Evolutionary conservation across 2,797 vertebrate species (phyloP).

Genomic region (Enteromius anoplus): DNA sequence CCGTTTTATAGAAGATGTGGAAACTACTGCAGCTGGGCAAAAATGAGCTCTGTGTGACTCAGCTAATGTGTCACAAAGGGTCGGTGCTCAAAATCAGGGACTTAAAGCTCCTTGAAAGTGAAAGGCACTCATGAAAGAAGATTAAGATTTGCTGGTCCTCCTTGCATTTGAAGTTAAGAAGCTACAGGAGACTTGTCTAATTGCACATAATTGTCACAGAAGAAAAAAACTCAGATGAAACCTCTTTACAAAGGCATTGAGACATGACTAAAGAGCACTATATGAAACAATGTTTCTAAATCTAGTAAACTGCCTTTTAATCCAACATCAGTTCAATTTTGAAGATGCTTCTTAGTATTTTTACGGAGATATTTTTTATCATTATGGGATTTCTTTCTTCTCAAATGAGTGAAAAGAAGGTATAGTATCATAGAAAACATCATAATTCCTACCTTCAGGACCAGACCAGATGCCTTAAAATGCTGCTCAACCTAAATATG

Average conservation of each 20-base stretch:
- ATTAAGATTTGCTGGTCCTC: conserved; percentile 18
- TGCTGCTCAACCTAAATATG: background rate
- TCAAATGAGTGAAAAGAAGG: background rate
- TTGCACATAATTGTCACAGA: conserved; percentile 60
- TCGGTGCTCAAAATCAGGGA: background rate
- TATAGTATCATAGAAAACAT: background rate
- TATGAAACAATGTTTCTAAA: background rate
- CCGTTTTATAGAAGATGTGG: background rate
- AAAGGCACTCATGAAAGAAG: conserved; percentile 3
- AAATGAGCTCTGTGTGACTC: conserved; percentile 21
- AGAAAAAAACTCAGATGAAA: conserved; percentile 50
- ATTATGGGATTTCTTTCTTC: background rate
- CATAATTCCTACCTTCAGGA: background rate
- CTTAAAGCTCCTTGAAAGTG: conserved; percentile 12
- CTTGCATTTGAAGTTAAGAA: conserved; percentile 30
- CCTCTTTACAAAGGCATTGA: conserved; percentile 27
- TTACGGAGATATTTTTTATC: background rate
- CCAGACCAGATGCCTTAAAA: background rate
- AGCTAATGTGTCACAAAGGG: background rate
- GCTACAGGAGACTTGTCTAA: conserved; percentile 35
- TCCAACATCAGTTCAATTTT: background rate
- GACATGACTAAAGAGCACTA: conserved; percentile 8
- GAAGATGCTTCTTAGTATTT: background rate
- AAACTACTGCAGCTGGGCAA: background rate
- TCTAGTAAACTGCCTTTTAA: background rate